A percentile compares a stretch with the other conserved stretches of the same genome.
Evolutionary conservation across 1,140 invertebrate species (phyloP).

Genomic region (Antheraea mylitta): DNA sequence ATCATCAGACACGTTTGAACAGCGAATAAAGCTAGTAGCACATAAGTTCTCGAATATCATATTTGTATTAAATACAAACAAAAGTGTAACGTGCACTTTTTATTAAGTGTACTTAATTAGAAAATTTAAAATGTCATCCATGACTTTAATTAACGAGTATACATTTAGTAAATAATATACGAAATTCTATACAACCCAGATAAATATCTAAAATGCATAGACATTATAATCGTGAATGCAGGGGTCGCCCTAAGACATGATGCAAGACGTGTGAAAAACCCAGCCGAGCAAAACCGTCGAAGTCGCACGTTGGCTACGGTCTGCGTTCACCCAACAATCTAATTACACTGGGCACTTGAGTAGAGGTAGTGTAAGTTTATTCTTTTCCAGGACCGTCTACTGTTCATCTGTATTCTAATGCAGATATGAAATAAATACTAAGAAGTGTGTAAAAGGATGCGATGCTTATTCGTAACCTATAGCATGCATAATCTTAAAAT

Average conservation of each 20-base stretch:
- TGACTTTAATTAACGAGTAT: not conserved
- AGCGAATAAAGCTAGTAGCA: too few relatives aligned
- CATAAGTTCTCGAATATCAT: too few relatives aligned
- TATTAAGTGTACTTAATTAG: too few relatives aligned
- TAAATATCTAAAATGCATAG: conserved; percentile 3
- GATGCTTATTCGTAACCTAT: too few relatives aligned
- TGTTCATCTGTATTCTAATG: not conserved
- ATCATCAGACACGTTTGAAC: too few relatives aligned
- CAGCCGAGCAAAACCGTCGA: conserved; percentile 45
- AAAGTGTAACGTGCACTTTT: too few relatives aligned
- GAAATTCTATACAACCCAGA: not conserved
- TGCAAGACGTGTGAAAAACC: conserved; percentile 58
- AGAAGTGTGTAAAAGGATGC: too few relatives aligned
- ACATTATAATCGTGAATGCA: not conserved
- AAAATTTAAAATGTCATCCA: not conserved
- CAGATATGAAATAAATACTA: not conserved
- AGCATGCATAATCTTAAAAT: too few relatives aligned
- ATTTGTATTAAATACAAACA: too few relatives aligned
- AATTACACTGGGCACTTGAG: conserved; percentile 52
- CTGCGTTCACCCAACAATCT: conserved; percentile 46
- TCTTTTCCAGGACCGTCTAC: conserved; percentile 11
- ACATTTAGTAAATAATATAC: not conserved
- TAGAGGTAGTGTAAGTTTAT: conserved; percentile 36
- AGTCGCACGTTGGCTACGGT: not conserved
- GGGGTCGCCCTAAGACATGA: conserved; percentile 20